Evolutionary conservation across 2,888 invertebrate genomes (phyloP), one percentile per base, ranked within the genome.

Genomic region (Lacanobia oleracea): DNA sequence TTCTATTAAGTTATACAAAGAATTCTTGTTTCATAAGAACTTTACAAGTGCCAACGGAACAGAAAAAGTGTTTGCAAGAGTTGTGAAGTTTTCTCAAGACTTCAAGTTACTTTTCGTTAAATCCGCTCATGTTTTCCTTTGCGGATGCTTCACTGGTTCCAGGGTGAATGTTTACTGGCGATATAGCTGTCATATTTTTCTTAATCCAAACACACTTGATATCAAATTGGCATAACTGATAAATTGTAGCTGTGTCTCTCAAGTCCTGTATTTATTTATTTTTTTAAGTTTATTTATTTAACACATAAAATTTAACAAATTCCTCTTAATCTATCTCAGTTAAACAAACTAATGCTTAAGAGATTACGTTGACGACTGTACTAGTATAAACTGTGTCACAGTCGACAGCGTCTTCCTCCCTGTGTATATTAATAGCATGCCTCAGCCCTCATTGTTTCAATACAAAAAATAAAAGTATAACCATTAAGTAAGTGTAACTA

Each of bases 1-100:
- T 67, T 50, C 8, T 61, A 50, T 65, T 57, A 57, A 50, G 18
- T 72, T 78, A 60, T 64, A 18, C 14, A 16, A 40, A 63, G 23
- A 72, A 59, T 78, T 78, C 18, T 57, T 62, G 50, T 78, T 77
- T 63, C 10, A 60, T 43, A 72, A 77, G 18, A 72, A 61, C 70
- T 77, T 64, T 54, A 64, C 45, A 70, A 67, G 33, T 62, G 59
- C 56, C 61, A 74, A 48, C 59, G 54, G 50, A 61, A 68, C 64
- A 56, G 75, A 65, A 79, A 79, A 79, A 77, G 64, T 75, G 67
- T 77, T 79, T 64, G 67, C 51, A 53, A 67, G 60, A 68, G 33
- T 77, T 77, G 54, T 48, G 12, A 79, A 73, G 66, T 60, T 77
- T 59, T 64, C 60, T 48, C 48, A 61, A 57, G 51, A 40, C 54